Conservation (phyloP, 2,113 vertebrate species). For the Ageneiosus marmoratus region DNA sequence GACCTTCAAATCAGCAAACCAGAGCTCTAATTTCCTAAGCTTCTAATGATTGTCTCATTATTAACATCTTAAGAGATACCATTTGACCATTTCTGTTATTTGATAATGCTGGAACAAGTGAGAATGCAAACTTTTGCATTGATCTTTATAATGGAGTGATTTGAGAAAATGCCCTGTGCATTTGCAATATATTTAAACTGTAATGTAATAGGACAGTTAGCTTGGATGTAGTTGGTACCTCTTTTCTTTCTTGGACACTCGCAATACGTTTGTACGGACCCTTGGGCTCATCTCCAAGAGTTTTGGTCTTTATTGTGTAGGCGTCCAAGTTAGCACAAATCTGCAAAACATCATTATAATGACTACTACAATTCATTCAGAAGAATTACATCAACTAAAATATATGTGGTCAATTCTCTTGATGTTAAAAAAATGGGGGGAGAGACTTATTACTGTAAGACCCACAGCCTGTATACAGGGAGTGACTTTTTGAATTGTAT, state of each 20-base stretch:
- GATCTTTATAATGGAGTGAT: not conserved
- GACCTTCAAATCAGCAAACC: no score
- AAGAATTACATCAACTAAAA: constrained; percentile 12
- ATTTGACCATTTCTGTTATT: not conserved
- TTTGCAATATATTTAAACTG: not conserved
- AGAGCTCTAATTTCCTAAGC: not conserved
- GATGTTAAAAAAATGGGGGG: not conserved
- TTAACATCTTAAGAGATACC: not conserved
- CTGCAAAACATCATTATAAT: constrained; percentile 65
- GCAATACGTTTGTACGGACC: constrained; percentile 79
- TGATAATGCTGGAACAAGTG: not conserved
- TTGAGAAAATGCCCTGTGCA: not conserved
- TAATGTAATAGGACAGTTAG: not conserved
- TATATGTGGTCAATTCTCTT: not conserved
- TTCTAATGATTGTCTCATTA: not conserved
- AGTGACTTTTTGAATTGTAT: not conserved
- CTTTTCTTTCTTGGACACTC: constrained; percentile 77
- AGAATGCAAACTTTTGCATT: not conserved
- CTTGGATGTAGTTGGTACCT: constrained; percentile 65
- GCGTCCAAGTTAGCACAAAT: constrained; percentile 95
- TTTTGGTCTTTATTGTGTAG: constrained; percentile 83
- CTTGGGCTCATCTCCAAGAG: constrained; percentile 73
- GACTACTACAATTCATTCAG: constrained; percentile 1
- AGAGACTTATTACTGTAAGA: constrained; percentile 2
- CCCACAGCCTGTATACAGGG: not conserved